Conservation (phyloP, 2,888 invertebrate genomes). For the Diabrotica balteata region DNA sequence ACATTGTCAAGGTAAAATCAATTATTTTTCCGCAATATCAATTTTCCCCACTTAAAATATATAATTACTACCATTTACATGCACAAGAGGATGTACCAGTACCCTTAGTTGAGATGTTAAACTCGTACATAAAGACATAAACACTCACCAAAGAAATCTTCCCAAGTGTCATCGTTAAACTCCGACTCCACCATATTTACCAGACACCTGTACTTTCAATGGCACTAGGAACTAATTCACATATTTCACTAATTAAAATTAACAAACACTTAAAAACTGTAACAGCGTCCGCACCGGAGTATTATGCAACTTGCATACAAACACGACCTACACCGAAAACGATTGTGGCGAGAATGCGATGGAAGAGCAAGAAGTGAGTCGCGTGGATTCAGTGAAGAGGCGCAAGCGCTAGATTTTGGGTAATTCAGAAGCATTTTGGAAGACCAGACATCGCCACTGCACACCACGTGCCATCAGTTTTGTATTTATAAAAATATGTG, state of each 20-base stretch:
- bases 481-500: background rate
- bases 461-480: slow-evolving; percentile 2
- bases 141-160: slow-evolving; percentile 57
- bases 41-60: background rate
- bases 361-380: background rate
- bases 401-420: slow-evolving; percentile 6
- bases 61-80: slow-evolving; percentile 1
- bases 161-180: slow-evolving; percentile 56
- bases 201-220: slow-evolving; percentile 27
- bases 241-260: slow-evolving; percentile 38
- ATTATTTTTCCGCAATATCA: slow-evolving; percentile 9
- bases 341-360: slow-evolving; percentile 5
- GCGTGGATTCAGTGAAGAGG: slow-evolving; percentile 2
- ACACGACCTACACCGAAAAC: background rate
- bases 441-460: background rate
- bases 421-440: slow-evolving; percentile 3
- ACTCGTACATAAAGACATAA: background rate
- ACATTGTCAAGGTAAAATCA: slow-evolving; percentile 26
- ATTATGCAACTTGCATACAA: background rate
- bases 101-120: too few relatives aligned
- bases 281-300: background rate
- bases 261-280: slow-evolving; percentile 8
- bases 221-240: slow-evolving; percentile 39
- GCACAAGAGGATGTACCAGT: background rate
- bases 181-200: slow-evolving; percentile 54